Evolutionary conservation across 1,140 invertebrate species (phyloP).

Genomic region (Penaeus vannamei): DNA sequence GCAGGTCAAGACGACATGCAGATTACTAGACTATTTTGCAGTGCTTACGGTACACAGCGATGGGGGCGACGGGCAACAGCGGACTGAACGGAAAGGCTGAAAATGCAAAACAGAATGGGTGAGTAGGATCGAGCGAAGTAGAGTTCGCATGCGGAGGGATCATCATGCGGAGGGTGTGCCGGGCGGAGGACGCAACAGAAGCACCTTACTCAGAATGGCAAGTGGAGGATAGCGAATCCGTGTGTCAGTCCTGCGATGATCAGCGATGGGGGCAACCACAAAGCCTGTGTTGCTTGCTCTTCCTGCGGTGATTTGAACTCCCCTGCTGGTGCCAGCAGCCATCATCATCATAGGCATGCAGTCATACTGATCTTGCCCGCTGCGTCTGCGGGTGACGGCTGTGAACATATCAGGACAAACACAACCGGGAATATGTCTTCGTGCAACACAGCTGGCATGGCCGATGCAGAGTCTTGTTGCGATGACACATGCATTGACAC

Average conservation of each 20-base stretch:
- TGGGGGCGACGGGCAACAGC: slow-evolving; percentile 42
- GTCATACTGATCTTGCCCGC: slow-evolving; percentile 32
- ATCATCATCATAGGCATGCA: slow-evolving; percentile 52
- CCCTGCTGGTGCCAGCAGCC: background rate
- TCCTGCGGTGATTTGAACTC: background rate
- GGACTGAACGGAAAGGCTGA: slow-evolving; percentile 35
- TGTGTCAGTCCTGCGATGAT: slow-evolving; percentile 23
- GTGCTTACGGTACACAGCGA: slow-evolving; percentile 50
- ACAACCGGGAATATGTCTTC: slow-evolving; percentile 44
- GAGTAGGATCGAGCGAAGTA: slow-evolving; percentile 9
- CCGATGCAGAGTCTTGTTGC: slow-evolving; percentile 45
- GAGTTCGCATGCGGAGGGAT: slow-evolving; percentile 23
- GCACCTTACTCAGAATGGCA: slow-evolving; percentile 29
- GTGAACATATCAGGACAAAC: slow-evolving; percentile 48
- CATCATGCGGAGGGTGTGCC: slow-evolving; percentile 29
- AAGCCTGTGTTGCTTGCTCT: background rate
- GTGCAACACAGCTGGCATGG: slow-evolving; percentile 35
- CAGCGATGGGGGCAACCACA: background rate
- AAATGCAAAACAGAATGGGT: slow-evolving; percentile 30
- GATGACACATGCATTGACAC: slow-evolving; percentile 42
- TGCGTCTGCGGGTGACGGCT: slow-evolving; percentile 20
- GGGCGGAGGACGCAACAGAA: background rate
- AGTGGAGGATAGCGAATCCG: slow-evolving; percentile 9
- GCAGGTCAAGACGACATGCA: too few species aligned
- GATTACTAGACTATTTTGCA: background rate